A percentile compares a stretch with the other conserved stretches of the same genome.
phyloP scores from a whole-genome alignment of 1,140 invertebrate genomes.

The Lasaia peninsularis region DNA sequence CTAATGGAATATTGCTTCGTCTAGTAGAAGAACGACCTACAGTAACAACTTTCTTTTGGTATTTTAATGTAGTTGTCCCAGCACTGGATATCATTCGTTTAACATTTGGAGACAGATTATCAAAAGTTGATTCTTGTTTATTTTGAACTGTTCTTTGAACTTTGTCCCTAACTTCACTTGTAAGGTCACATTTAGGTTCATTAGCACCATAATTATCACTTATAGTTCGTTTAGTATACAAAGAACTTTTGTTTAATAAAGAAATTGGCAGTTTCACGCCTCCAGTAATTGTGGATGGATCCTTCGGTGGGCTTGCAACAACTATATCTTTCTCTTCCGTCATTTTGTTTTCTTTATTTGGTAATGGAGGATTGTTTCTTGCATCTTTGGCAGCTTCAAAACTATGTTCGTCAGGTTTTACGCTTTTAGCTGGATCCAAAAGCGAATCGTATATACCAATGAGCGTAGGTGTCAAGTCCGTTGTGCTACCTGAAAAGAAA shows the following conservation, averaged over 20 bases:
- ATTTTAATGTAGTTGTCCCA: conserved; percentile 66
- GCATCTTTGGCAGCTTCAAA: conserved; percentile 69
- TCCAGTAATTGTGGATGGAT: conserved; percentile 63
- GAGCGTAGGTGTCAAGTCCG: conserved; percentile 78
- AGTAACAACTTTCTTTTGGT: conserved; percentile 65
- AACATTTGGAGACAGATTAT: conserved; percentile 78
- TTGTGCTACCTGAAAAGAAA: conserved; percentile 78
- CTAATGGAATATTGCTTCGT: conserved; percentile 68
- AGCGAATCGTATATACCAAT: conserved; percentile 78
- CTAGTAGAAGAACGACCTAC: conserved; percentile 59
- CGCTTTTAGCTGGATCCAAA: conserved; percentile 57
- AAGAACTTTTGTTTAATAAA: conserved; percentile 61
- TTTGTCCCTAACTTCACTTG: conserved; percentile 51
- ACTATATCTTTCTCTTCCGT: conserved; percentile 36
- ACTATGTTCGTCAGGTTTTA: conserved; percentile 45
- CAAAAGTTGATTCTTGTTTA: conserved; percentile 62
- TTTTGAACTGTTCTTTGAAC: conserved; percentile 58
- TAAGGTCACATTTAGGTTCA: conserved; percentile 48
- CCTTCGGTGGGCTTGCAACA: conserved; percentile 51
- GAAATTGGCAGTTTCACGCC: conserved; percentile 65
- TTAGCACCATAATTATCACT: conserved; percentile 67
- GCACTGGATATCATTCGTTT: conserved; percentile 79
- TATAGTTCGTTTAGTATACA: conserved; percentile 62
- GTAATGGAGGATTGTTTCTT: conserved; percentile 63
- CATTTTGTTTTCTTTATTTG: conserved; percentile 31